phyloP scores from a whole-genome alignment of 2,113 vertebrate genomes.

The Malurus cyaneus region DNA sequence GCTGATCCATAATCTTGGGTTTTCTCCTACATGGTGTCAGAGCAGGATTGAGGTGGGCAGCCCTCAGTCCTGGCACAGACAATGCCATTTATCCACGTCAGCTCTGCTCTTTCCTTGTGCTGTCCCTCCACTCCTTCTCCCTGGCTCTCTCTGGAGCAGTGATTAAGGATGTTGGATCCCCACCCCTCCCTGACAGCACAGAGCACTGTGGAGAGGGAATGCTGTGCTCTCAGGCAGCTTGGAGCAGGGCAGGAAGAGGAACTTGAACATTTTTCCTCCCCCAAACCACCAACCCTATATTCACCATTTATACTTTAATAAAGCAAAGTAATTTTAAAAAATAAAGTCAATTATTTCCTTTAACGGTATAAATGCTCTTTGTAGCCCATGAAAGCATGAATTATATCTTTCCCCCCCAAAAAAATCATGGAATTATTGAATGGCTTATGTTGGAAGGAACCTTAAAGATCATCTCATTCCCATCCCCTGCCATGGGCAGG shows the following conservation, averaged over 20 bases:
- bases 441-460: neutral
- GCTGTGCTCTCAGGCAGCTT: neutral
- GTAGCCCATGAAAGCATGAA: neutral
- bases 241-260: neutral
- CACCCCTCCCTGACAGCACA: neutral
- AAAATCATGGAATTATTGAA: neutral
- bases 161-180: slow-evolving; percentile 19
- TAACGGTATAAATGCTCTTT: neutral
- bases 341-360: neutral
- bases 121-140: neutral
- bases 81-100: slow-evolving; percentile 5
- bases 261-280: neutral
- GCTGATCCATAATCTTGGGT: neutral
- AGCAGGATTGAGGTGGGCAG: neutral
- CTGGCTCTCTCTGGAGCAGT: neutral
- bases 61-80: neutral
- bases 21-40: neutral
- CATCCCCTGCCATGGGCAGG: no score
- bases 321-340: neutral
- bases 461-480: neutral
- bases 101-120: neutral
- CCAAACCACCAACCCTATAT: neutral
- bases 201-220: neutral
- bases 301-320: neutral
- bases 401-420: neutral